phyloP scores from a whole-genome alignment of 1,140 invertebrate genomes.

The Dendroctonus valens region DNA sequence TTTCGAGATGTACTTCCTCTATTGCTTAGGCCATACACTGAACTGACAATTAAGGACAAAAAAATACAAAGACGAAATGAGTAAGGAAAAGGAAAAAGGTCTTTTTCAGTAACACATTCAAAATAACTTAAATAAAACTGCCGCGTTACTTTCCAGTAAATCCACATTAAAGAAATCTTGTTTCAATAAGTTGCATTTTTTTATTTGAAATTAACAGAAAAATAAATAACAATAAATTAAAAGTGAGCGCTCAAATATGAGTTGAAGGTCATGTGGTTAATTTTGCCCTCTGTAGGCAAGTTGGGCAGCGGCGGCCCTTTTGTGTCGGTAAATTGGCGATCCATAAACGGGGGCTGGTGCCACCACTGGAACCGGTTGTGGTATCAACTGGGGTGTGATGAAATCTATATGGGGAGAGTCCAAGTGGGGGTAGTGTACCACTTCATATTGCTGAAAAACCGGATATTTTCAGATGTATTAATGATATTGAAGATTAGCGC shows the following conservation, averaged over 20 bases:
- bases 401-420: constrained; percentile 33
- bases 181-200: not conserved
- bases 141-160: too few species aligned
- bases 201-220: not conserved
- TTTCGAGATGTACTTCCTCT: too few species aligned
- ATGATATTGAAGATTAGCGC: too few species aligned
- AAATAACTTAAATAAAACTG: too few species aligned
- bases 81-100: too few species aligned
- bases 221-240: constrained; percentile 26
- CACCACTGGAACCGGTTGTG: constrained; percentile 10
- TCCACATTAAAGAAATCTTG: not conserved
- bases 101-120: too few species aligned
- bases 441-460: constrained; percentile 65
- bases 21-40: too few species aligned
- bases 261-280: not conserved
- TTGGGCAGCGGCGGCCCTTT: constrained; percentile 15
- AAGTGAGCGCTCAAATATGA: not conserved
- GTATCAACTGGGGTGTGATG: constrained; percentile 5
- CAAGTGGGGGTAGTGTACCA: constrained; percentile 78
- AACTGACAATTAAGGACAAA: too few species aligned
- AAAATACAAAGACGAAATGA: too few species aligned
- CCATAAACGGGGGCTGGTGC: constrained; percentile 15
- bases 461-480: not conserved
- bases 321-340: constrained; percentile 25
- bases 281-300: constrained; percentile 19